Base-by-base conservation (phyloP, 2,113 vertebrate genomes). In the Chrysemys picta region DNA sequence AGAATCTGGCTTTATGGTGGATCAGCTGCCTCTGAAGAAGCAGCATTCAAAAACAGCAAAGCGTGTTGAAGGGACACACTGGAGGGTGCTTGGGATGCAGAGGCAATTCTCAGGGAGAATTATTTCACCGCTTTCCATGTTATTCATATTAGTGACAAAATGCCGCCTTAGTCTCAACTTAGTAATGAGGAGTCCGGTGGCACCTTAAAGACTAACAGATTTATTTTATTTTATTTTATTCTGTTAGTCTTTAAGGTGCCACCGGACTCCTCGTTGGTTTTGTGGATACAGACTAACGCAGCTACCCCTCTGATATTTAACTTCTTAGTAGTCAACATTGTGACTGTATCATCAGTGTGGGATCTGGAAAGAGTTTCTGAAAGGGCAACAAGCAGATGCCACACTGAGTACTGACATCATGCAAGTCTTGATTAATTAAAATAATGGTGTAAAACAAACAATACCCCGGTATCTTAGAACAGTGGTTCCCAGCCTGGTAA, bases 11-110 rank as follows among this genome's bases (percentile, higher is more conserved):
- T 89, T 84, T 78, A 85, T 45, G 96, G 80, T 95, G 93, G 91
- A 96, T 97, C 96, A 96, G 78, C 89, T 96, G 90, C 95, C 97
- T 97, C 94, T 93, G 91, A 90, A 96, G 95, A 96, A 96, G 85
- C 38, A 87, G 85, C 81, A 91, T 93, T 92, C 95, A 95, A 97
- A 97, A 97, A 97, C 94, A 97, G 84, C 84, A 93, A 89, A 97
- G 93, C 78, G 59, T 4, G 53, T 89, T 94, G 93, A 96, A 97
- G 45, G 25, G 65, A 81, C 49, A 78, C 31, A 27, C 82, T 91
- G 88, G 54, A 80, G 49, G 95, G 78, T 80, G 92, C 95, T 89
- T 93, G 89, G 79, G 56, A 54, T 87, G 89, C 82, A 95, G 52
- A n/a, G 91, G 78, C 50, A 96, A 94, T 87, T 87, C 84, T 92